Evolutionary conservation across 1,140 invertebrate species (phyloP).

Genomic region (Heterodera schachtii): DNA sequence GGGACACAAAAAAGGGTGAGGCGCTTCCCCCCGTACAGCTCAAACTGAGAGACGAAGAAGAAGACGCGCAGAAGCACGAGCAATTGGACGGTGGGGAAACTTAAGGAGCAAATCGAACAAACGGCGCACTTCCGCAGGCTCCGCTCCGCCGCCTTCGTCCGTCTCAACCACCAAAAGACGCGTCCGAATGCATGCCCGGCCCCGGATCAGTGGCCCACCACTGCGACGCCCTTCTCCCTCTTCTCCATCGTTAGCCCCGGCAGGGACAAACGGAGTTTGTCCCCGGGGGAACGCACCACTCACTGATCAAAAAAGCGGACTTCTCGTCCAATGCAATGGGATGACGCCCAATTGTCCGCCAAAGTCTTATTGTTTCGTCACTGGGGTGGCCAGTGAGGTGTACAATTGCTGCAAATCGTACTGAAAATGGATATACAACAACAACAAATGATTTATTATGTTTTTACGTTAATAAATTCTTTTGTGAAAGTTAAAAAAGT

Average conservation of each 20-base stretch:
- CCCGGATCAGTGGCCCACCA: conserved; percentile 38
- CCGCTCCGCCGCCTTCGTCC: not conserved
- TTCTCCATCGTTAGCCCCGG: conserved; percentile 16
- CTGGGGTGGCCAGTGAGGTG: conserved; percentile 59
- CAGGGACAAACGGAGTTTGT: conserved; percentile 47
- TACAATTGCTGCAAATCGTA: conserved; percentile 60
- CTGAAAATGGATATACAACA: conserved; percentile 11
- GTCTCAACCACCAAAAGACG: not conserved
- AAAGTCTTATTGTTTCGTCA: conserved; percentile 63
- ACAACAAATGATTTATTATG: not conserved
- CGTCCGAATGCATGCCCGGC: not conserved
- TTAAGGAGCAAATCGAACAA: conserved; percentile 1
- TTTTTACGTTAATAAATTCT: too few species aligned
- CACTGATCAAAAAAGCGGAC: conserved; percentile 43
- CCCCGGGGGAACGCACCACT: conserved; percentile 62
- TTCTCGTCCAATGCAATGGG: conserved; percentile 59
- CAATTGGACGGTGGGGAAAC: not conserved
- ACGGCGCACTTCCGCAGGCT: not conserved
- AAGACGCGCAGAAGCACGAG: not conserved
- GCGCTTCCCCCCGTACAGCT: not conserved
- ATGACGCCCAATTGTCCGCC: conserved; percentile 63
- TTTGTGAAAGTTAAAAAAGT: too few species aligned
- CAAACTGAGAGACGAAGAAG: not conserved
- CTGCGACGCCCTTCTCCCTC: conserved; percentile 50
- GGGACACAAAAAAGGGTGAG: conserved; percentile 2